Conservation (phyloP, 2,888 invertebrate genomes). For the Ophioninae sp. region DNA sequence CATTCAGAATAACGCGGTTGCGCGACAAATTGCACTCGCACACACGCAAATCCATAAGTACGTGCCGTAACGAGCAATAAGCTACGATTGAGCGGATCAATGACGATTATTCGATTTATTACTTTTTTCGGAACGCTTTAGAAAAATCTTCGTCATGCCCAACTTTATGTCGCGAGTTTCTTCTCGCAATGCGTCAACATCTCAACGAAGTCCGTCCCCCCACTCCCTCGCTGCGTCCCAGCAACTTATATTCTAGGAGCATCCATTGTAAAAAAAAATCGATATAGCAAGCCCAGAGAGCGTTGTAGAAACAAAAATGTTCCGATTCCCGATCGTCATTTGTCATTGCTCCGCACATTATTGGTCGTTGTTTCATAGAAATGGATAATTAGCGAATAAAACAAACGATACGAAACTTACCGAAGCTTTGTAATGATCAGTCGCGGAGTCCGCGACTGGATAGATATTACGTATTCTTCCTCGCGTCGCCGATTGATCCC, state of each 20-base stretch:
- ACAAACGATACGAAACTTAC: slow-evolving; percentile 25
- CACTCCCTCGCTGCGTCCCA: not conserved
- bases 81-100: slow-evolving; percentile 1
- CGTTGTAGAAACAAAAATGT: not conserved
- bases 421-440: slow-evolving; percentile 18
- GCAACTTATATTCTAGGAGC: slow-evolving; percentile 16
- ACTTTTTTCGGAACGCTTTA: not conserved
- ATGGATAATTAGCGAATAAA: not conserved
- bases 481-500: not conserved
- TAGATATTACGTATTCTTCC: not conserved
- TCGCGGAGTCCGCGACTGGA: not conserved
- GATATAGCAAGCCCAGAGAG: slow-evolving; percentile 38
- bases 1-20: slow-evolving; percentile 28
- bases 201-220: not conserved
- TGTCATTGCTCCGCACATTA: not conserved
- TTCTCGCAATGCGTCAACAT: slow-evolving; percentile 1
- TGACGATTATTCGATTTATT: not conserved
- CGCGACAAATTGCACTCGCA: slow-evolving; percentile 20
- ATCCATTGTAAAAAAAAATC: slow-evolving; percentile 57
- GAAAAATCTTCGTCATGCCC: not conserved
- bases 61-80: not conserved
- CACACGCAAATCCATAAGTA: not conserved
- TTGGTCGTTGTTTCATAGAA: not conserved
- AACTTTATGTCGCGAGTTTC: not conserved
- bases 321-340: slow-evolving; percentile 8